These are phyloP conservation scores for Copidosoma floridanum DNA, from an alignment of 1,140 invertebrate genomes.

Conservation along the genomic window DNA sequence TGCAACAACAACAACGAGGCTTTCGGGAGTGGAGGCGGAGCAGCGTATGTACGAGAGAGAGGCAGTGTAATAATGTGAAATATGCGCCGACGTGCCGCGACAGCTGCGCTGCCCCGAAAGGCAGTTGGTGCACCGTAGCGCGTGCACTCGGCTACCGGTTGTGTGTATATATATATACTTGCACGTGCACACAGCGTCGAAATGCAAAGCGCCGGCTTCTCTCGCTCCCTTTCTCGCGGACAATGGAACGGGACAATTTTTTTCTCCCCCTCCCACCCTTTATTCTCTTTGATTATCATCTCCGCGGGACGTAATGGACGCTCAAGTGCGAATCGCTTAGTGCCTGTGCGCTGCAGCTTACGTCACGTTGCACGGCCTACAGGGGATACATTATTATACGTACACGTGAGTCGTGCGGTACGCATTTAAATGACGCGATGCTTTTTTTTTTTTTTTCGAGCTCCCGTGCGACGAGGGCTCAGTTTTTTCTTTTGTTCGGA, in stretches of 20 bases:
- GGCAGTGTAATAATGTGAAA: conserved; percentile 13
- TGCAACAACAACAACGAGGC: too few species aligned
- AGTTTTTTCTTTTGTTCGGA: too few species aligned
- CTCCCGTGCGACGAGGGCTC: too few species aligned
- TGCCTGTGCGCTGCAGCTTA: too few species aligned
- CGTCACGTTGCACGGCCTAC: too few species aligned
- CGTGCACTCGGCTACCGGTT: neutral
- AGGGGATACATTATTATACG: too few species aligned
- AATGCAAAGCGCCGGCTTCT: neutral
- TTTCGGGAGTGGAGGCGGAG: too few species aligned
- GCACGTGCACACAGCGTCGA: neutral
- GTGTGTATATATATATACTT: neutral
- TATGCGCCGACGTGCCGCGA: conserved; percentile 7
- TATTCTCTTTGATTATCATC: conserved; percentile 10
- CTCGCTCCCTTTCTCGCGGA: neutral
- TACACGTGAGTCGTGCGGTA: neutral
- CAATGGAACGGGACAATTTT: conserved; percentile 5
- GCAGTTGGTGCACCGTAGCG: neutral
- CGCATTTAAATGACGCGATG: neutral
- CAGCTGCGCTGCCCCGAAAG: neutral
- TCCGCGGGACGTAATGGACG: neutral
- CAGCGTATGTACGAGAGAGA: too few species aligned
- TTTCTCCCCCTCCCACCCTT: neutral
- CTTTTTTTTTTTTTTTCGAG: neutral
- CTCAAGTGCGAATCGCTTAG: conserved; percentile 8